phyloP scores from a whole-genome alignment of 2,888 invertebrate genomes.

The Caenorhabditis sinica region DNA sequence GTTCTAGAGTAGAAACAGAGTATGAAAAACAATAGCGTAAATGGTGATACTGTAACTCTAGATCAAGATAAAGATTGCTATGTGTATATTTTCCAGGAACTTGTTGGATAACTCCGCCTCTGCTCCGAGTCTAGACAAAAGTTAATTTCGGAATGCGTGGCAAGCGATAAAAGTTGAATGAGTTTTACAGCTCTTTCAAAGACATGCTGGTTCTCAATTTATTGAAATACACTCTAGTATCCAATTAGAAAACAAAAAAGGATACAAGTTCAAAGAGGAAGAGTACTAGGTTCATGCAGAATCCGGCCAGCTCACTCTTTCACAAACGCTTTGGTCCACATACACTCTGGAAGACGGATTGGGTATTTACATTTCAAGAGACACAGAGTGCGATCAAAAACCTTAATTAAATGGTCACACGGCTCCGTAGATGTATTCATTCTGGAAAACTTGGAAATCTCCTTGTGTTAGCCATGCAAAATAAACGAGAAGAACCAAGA shows the following conservation, averaged over 20 bases:
- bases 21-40: neutral
- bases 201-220: neutral
- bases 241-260: neutral
- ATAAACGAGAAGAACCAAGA: constrained; percentile 9
- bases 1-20: neutral
- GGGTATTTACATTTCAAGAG: constrained; percentile 54
- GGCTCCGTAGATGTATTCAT: constrained; percentile 25
- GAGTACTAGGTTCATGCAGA: constrained; percentile 16
- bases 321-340: neutral
- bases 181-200: neutral
- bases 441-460: constrained; percentile 33
- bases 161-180: neutral
- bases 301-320: neutral
- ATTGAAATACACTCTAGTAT: neutral
- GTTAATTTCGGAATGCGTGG: no score
- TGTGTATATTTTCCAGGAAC: no score
- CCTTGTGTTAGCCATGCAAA: constrained; percentile 16
- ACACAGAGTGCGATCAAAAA: constrained; percentile 63
- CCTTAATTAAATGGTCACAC: constrained; percentile 64
- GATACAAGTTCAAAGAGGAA: neutral
- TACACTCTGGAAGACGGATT: constrained; percentile 27
- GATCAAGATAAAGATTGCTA: no score
- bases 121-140: no score
- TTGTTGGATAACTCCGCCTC: no score
- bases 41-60: neutral